Evolutionary conservation across 2,113 vertebrate genomes (phyloP).

Genomic region (Megalops atlanticus): DNA sequence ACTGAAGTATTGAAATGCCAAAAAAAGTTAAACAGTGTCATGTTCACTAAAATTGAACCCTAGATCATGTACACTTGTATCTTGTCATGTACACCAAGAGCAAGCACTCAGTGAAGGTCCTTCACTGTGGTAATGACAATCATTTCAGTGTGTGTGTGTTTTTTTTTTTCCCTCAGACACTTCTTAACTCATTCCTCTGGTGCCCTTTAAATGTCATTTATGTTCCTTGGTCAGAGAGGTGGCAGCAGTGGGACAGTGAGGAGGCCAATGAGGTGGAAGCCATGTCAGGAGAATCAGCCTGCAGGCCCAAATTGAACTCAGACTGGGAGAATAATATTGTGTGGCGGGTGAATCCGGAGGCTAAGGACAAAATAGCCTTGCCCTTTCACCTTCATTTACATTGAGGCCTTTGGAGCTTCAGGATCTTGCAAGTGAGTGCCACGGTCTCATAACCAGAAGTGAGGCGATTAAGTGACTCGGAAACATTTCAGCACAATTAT

Average conservation of each 20-base stretch:
- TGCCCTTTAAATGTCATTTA: background rate
- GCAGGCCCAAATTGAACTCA: background rate
- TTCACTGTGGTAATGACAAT: background rate
- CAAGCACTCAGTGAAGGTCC: background rate
- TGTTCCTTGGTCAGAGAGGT: background rate
- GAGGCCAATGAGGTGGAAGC: background rate
- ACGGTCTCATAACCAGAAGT: background rate
- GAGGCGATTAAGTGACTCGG: slow-evolving; percentile 11
- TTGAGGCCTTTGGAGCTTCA: background rate
- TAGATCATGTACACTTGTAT: background rate
- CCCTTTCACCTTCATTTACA: slow-evolving; percentile 26
- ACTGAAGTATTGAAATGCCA: no score
- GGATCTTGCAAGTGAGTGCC: background rate
- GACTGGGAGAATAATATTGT: slow-evolving; percentile 9
- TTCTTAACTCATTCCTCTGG: background rate
- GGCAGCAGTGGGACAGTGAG: background rate
- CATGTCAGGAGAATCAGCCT: background rate
- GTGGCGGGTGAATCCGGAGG: slow-evolving; percentile 14
- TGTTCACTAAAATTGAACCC: background rate
- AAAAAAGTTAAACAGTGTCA: background rate
- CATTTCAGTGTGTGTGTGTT: background rate
- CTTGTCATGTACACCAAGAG: background rate
- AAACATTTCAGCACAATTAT: slow-evolving; percentile 22
- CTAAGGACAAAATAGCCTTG: slow-evolving; percentile 17
- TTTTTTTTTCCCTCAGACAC: background rate